Evolutionary conservation across 92 coral and sea anemone genomes (phyloP), one percentile per base, ranked within the genome.

Genomic region (Palythoa heliodiscus): DNA sequence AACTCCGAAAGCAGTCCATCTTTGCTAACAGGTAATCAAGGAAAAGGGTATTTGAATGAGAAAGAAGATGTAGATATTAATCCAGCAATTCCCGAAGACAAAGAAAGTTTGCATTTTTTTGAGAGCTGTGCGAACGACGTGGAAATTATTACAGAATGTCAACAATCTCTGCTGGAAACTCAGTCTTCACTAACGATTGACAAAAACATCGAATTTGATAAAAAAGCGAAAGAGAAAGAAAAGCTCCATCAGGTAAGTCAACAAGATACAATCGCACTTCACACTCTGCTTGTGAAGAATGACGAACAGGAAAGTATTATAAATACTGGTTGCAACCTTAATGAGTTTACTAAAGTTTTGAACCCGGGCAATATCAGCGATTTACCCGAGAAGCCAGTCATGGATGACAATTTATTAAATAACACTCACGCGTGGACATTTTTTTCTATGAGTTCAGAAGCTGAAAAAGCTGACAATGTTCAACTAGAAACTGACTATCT

Each of bases 381-480:
- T 37, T 53, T 37, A 38, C 63, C 71, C 52, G 54, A 71, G 78
- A 10, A 52, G 70, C 22, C 78, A 39, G 87, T 60, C 69, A 87
- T 52, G 72, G 86, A 61, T 70, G 72, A 67, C 58, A 71, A 82
- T 70, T n/a, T 73, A 29, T 29, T 29, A 11, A 91, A 87, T 38
- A 87, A 78, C 50, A 93, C 89, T 4, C 98, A 93, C 87, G 88
- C 98, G 64, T 93, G 98, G 97, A 93, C 95, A 11, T 93, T 93
- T 75, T 93, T 92, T 77, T 83, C 98, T 4, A 90, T 93, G 93
- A 87, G 93, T 14, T 91, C 89, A 19, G 70, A 54, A 83, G 87
- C 86, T 14, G 91, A 88, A 23, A 52, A 53, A 16, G 67, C 54
- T 48, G 87, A 58, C 50, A 47, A 69, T 25, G 78, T 17, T 37